Conservation (phyloP, 2,113 vertebrate species). For the Periophthalmodon schlosseri region DNA sequence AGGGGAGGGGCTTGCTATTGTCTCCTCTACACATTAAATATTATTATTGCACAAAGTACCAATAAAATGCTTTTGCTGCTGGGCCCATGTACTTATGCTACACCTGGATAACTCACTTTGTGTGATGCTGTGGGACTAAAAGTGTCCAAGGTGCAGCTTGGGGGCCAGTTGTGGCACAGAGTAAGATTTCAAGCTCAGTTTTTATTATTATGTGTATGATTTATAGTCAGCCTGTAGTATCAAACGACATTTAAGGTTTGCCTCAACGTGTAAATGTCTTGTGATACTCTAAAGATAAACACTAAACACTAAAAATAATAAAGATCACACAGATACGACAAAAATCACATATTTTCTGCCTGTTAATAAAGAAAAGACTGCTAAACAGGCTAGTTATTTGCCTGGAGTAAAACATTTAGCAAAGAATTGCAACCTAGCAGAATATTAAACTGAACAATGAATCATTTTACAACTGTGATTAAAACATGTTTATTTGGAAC, state of each 20-base stretch:
- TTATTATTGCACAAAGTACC: slow-evolving; percentile 4
- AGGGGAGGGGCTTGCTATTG: background rate
- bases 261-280: background rate
- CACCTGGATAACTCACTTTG: background rate
- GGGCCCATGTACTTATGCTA: background rate
- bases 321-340: too few relatives aligned
- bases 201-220: background rate
- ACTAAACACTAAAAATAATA: too few relatives aligned
- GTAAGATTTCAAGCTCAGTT: background rate
- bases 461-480: background rate
- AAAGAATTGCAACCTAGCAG: too few relatives aligned
- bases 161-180: background rate
- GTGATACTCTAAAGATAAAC: background rate
- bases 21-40: slow-evolving; percentile 24
- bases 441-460: too few relatives aligned
- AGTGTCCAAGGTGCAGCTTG: background rate
- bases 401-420: too few relatives aligned
- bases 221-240: background rate
- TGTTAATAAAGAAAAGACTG: too few relatives aligned
- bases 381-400: too few relatives aligned
- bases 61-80: background rate
- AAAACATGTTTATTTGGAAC: too few relatives aligned
- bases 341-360: too few relatives aligned
- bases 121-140: background rate
- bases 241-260: background rate